A percentile compares a stretch with the other conserved stretches of the same genome.
phyloP scores from a whole-genome alignment of 2,888 invertebrate species.

The Diogma glabrata region DNA sequence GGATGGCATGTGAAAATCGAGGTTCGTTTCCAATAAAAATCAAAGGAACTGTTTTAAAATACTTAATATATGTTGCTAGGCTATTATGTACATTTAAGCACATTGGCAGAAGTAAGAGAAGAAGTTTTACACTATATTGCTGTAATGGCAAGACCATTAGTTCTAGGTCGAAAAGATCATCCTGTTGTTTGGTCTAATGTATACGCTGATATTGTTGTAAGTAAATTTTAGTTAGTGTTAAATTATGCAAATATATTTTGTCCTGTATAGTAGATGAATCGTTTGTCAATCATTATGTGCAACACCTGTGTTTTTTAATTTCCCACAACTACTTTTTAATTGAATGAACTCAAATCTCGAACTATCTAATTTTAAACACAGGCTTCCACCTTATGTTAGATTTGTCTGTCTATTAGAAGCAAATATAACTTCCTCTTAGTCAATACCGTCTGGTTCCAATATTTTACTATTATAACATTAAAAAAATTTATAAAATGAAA shows the following conservation, averaged over 20 bases:
- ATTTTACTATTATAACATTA: no score
- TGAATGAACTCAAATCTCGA: no score
- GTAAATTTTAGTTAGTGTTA: no score
- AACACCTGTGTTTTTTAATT: not conserved
- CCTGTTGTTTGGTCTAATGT: constrained; percentile 96
- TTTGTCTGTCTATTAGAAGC: no score
- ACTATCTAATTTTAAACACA: no score
- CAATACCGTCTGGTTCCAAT: no score
- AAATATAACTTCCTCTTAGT: no score
- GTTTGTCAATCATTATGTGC: not conserved
- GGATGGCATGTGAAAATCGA: constrained; percentile 98
- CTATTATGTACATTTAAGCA: constrained; percentile 91
- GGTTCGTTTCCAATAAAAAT: not conserved
- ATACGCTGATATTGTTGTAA: constrained; percentile 81
- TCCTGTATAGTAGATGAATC: not conserved
- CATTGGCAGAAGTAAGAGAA: constrained; percentile 94
- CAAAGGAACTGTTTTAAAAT: not conserved
- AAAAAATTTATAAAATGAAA: no score
- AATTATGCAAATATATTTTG: no score
- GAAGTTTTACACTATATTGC: constrained; percentile 94
- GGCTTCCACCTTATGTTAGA: no score
- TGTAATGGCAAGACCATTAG: constrained; percentile 92
- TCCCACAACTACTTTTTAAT: not conserved
- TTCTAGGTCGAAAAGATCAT: constrained; percentile 69
- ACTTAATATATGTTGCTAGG: constrained; percentile 37